A percentile compares a stretch with the other conserved stretches of the same genome.
Conservation (phyloP, 2,797 vertebrate genomes). For the Ctenopoma kingsleyae region DNA sequence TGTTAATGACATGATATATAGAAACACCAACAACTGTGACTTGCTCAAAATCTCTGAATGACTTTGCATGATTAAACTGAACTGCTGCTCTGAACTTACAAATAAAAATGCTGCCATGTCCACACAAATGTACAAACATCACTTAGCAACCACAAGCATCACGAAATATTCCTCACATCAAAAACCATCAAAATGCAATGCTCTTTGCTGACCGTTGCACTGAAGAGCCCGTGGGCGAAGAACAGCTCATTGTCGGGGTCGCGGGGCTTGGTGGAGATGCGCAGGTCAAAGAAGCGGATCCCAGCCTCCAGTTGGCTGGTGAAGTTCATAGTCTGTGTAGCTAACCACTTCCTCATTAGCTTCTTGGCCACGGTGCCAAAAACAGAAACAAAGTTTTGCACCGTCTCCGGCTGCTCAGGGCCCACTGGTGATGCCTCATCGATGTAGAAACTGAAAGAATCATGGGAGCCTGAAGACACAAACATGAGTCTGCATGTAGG, state of each 20-base stretch:
- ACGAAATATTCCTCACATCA: slow-evolving; percentile 47
- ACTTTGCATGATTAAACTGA: slow-evolving; percentile 29
- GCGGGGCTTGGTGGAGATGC: slow-evolving; percentile 97
- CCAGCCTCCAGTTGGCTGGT: slow-evolving; percentile 93
- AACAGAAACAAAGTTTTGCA: slow-evolving; percentile 98
- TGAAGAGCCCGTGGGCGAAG: slow-evolving; percentile 98
- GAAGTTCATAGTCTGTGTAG: slow-evolving; percentile 98
- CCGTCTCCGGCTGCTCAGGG: slow-evolving; percentile 96
- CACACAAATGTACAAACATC: slow-evolving; percentile 29
- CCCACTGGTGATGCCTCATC: slow-evolving; percentile 97
- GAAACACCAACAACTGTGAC: slow-evolving; percentile 14
- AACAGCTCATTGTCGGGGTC: slow-evolving; percentile 97
- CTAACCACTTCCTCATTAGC: slow-evolving; percentile 98
- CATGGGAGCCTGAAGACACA: slow-evolving; percentile 92
- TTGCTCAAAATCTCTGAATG: slow-evolving; percentile 32
- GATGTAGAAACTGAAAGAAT: slow-evolving; percentile 99
- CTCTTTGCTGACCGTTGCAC: slow-evolving; percentile 86
- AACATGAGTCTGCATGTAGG: slow-evolving; percentile 29
- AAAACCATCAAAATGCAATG: slow-evolving; percentile 29
- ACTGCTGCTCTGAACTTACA: slow-evolving; percentile 12
- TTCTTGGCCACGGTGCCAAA: slow-evolving; percentile 98
- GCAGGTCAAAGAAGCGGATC: slow-evolving; percentile 97
- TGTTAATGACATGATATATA: neutral
- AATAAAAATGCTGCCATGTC: slow-evolving; percentile 22
- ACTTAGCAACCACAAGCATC: slow-evolving; percentile 50